A percentile compares a stretch with the other conserved stretches of the same genome.
phyloP scores from a whole-genome alignment of 2,113 vertebrate species.

The Nothoprocta pentlandii region DNA sequence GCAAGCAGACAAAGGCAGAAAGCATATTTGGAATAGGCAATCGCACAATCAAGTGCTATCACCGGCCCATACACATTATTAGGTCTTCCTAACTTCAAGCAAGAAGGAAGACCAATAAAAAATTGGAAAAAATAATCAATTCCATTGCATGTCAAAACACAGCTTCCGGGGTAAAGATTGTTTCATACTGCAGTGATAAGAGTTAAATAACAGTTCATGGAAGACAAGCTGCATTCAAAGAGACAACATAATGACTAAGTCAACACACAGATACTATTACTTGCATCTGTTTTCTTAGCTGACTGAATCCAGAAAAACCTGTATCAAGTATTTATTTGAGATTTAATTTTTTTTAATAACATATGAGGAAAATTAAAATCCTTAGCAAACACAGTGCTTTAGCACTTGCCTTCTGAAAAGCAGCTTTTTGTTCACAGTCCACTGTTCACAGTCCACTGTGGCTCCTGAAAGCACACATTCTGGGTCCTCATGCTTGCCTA shows the following conservation, averaged over 20 bases:
- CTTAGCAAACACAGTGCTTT: not conserved
- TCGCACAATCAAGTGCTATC: not conserved
- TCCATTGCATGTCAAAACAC: not conserved
- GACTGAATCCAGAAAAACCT: not conserved
- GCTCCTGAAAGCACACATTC: not conserved
- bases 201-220: not conserved
- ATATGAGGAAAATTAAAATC: not conserved
- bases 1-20: not conserved
- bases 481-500: not conserved
- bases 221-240: not conserved
- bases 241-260: conserved; percentile 20
- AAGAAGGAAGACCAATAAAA: not conserved
- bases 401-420: not conserved
- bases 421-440: not conserved
- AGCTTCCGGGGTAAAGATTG: not conserved
- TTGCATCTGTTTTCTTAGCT: not conserved
- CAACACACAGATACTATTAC: not conserved
- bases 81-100: not conserved
- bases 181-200: not conserved
- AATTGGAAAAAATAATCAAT: not conserved
- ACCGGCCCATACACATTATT: not conserved
- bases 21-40: not conserved
- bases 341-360: not conserved
- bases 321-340: not conserved
- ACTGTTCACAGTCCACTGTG: not conserved